Conservation (phyloP, 2,113 vertebrate species). For the Aleadryas rufinucha region DNA sequence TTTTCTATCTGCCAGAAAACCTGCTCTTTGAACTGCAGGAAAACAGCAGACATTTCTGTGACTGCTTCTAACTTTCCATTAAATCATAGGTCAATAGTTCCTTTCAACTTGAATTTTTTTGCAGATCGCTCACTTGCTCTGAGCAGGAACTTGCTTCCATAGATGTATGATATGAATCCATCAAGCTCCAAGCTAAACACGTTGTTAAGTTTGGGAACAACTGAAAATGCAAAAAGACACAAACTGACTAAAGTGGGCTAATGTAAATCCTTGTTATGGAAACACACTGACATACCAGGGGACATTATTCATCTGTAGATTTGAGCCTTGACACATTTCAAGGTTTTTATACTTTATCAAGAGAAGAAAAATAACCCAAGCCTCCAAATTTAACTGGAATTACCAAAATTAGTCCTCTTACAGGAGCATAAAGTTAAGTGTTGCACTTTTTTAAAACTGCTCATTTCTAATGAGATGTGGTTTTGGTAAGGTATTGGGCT, state of each 20-base stretch:
- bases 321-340: neutral
- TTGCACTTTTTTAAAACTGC: neutral
- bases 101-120: constrained; percentile 91
- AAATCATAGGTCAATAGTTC: constrained; percentile 86
- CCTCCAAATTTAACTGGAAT: neutral
- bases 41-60: neutral
- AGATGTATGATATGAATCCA: constrained; percentile 91
- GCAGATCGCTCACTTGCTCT: constrained; percentile 90
- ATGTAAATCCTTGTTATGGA: neutral
- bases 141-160: constrained; percentile 89
- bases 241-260: neutral
- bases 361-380: neutral
- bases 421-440: neutral
- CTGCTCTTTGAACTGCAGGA: neutral
- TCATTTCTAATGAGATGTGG: neutral
- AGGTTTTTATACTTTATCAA: neutral
- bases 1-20: neutral
- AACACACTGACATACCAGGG: neutral
- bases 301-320: neutral
- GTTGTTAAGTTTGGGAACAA: constrained; percentile 89
- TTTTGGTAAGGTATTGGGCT: neutral
- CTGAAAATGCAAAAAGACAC: constrained; percentile 59
- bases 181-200: constrained; percentile 87
- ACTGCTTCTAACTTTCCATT: neutral
- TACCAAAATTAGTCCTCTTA: neutral